Base-by-base conservation (phyloP, 2,113 vertebrate species). In the Nyctereutes procyonoides region DNA sequence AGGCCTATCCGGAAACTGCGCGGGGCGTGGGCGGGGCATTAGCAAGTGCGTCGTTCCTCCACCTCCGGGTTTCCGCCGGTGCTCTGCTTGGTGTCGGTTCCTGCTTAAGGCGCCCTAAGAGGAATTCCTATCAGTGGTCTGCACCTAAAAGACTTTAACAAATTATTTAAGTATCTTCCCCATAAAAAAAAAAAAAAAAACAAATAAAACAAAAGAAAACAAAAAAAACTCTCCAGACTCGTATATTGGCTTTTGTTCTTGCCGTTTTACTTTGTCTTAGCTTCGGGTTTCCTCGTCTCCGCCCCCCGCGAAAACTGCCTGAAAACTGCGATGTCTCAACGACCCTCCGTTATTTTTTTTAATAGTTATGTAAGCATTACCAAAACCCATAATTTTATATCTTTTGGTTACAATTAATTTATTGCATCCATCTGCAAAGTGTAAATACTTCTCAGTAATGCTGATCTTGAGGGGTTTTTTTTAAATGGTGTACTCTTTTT, bases 91-190 rank as follows among this genome's bases (percentile, higher is more conserved):
- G 6, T 9, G 24, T 77, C 24, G 28, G 3, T 74, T 15, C 6
- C 1, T 20, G 8, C 8, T 88, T 55, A 5, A 9, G 2, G 56
- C 13, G 0, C 9, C 15, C 0, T 26, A 19, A 7, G 43, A 24
- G 55, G 2, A 4, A 65, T 69, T 86, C 30, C 28, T 3, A 0
- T 83, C 0, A 1, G 20, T 55, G 2, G 1, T 16, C 17, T 22
- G 8, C 16, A 0, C 1, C 1, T 26, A 24, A 32, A 55, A 92
- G 14, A 38, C 15, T 35, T 60, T 24, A 67, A 35, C 6, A 30
- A 35, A 11, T 30, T 24, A 11, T 56, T 56, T 7, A 4, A 90
- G 30, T 30, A 32, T 43, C n/a, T 4, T 53, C 22, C 26, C 6
- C 3, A 0, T 67, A 14, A 9, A 53, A 28, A 8, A 14, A 26